These are phyloP conservation scores for Hystrix brachyura DNA, from an alignment of 2,113 vertebrate genomes.

Conservation along the genomic window DNA sequence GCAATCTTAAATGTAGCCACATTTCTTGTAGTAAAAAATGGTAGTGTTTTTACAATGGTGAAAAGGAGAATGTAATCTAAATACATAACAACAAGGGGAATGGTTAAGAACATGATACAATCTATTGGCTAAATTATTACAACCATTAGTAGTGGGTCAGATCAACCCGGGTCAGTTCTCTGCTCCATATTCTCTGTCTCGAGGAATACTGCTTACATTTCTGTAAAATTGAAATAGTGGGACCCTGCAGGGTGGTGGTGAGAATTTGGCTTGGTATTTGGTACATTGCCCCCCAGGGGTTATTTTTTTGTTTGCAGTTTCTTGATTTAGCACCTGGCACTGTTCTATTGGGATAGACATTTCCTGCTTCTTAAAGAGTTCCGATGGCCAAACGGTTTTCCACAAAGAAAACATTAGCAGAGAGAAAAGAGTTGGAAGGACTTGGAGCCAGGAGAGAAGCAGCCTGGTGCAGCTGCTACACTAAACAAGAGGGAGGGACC, in stretches of 20 bases:
- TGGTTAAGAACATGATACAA: neutral
- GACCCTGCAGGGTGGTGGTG: neutral
- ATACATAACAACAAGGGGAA: neutral
- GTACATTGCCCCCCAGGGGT: neutral
- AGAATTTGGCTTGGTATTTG: neutral
- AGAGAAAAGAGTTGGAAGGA: neutral
- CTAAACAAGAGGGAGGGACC: neutral
- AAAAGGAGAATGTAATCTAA: neutral
- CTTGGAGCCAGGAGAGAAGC: neutral
- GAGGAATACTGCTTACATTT: neutral
- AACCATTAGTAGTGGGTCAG: neutral
- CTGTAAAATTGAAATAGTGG: slow-evolving; percentile 40
- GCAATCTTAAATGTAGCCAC: neutral
- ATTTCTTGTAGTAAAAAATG: neutral
- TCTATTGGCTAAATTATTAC: neutral
- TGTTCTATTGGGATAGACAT: neutral
- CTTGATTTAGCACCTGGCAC: neutral
- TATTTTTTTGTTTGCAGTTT: slow-evolving; percentile 22
- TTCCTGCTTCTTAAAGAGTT: neutral
- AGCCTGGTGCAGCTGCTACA: neutral
- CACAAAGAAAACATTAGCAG: neutral
- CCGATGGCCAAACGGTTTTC: neutral
- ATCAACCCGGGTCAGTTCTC: neutral
- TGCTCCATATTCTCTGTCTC: neutral
- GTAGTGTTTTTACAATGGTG: neutral